Evolutionary conservation across 2,888 invertebrate genomes (phyloP), one percentile per base, ranked within the genome.

Genomic region (Hemithea aestivaria): DNA sequence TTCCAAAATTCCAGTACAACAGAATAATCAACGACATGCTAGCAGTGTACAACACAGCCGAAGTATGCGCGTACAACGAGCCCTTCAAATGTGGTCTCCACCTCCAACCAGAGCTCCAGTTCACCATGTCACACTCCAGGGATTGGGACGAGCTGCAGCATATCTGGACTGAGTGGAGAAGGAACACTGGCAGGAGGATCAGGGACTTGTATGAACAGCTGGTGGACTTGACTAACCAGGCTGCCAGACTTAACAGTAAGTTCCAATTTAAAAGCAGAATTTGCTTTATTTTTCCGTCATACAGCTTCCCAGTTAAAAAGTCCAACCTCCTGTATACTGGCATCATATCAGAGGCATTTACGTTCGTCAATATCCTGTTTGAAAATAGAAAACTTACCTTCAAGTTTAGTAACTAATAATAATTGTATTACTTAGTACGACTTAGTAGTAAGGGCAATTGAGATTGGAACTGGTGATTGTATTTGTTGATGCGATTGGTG

Each of bases 141-240:
- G 94, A 97, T 63, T 96, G 96, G 93, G 94, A 96, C 45, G 95
- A 96, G 68, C 79, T 98, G 39, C 92, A 93, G 56, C 93, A 94
- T 62, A 91, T 92, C 0, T 98, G 98, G 98, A 91, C 93, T 0
- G 95, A 96, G 67, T 98, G 96, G 94, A 89, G 96, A 55, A 89
- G 97, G 52, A 92, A 94, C 48, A 95, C 96, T 0, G 95, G 94
- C 0, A 90, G 92, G 37, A 90, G 94, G 57, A 90, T 95, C 69
- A 88, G 93, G 45, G 94, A 95, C 51, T 80, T 93, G 20, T 96
- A 92, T 56, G 93, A 94, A 44, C 94, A 96, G 72, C 79, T 96
- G 40, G 91, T 93, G 0, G 91, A 92, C 34, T 69, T 96, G 28
- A 94, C 94, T 40, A 95, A 95, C 57, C 93, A 95, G 45, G 94